phyloP scores from a whole-genome alignment of 2,797 vertebrate species.

The Psittacula derbiana region DNA sequence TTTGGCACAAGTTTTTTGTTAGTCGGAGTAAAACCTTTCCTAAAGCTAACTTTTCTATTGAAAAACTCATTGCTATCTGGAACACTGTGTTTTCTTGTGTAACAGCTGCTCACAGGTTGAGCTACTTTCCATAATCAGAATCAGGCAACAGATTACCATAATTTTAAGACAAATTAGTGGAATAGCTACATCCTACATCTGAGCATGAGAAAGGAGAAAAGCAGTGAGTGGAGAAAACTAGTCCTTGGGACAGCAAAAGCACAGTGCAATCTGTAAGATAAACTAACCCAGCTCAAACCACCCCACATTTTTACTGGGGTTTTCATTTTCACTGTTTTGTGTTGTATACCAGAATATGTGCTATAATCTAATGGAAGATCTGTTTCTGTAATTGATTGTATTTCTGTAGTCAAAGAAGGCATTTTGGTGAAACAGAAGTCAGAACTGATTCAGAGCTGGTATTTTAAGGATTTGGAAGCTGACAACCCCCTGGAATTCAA shows the following conservation, averaged over 20 bases:
- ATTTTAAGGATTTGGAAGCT: background rate
- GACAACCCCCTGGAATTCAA: background rate
- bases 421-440: background rate
- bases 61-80: background rate
- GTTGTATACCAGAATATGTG: background rate
- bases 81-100: background rate
- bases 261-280: background rate
- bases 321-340: background rate
- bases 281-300: background rate
- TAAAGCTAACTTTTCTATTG: background rate
- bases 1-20: background rate
- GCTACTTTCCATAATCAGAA: background rate
- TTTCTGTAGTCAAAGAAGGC: background rate
- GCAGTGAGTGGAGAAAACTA: background rate
- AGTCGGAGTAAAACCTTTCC: background rate
- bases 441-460: background rate
- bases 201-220: background rate
- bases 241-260: background rate
- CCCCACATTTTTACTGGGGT: background rate
- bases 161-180: background rate
- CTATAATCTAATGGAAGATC: background rate
- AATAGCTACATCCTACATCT: background rate
- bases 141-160: rapidly evolving
- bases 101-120: background rate
- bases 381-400: background rate